Base-by-base conservation (phyloP, 2,797 vertebrate species). In the Poecilia wingei region DNA sequence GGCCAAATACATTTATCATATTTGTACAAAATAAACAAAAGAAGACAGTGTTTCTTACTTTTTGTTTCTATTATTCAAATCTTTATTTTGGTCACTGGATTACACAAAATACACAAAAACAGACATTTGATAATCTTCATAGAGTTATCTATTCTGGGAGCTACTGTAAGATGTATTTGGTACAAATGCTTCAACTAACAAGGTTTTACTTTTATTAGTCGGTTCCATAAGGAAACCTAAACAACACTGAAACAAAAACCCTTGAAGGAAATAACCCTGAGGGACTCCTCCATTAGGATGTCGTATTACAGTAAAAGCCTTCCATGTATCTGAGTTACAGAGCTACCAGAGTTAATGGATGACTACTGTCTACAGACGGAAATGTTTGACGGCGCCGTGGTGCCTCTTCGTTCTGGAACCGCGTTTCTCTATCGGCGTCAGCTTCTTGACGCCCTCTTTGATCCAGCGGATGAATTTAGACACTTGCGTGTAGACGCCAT, bases 401-500 rank as follows among this genome's bases (percentile, higher is more conserved):
- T 70, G 79, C 69, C 87, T 83, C 82, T 79, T 89, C 41, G 16
- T 4, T 12, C 49, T 61, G 74, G 6, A 14, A 25, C 61, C 41
- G 25, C 13, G 25, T 22, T 69, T 69, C 4, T 46, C 43, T n/a
- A 74, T 72, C 1, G 43, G 20, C 53, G 85, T 47, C 68, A 94
- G 74, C 22, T 1, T 73, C 0, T 18, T 70, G 43, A 96, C 96
- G 46, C 85, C 95, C 0, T 0, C 45, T 0, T 74, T 93, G 20
- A 99, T 96, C 98, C 98, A 99, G 2, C 14, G 59, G 83, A 96
- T 91, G 93, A 96, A 98, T 85, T 95, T 96, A 53, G 97, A 96
- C 76, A 98, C 95, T 68, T 93, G 98, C 0, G 98, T 99, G 90
- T 99, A 99, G 87, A 99, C 1, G 1, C 98, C 98, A 0, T 96